Evolutionary conservation across 2,797 vertebrate species (phyloP).

Genomic region (Dendrocincla fuliginosa): DNA sequence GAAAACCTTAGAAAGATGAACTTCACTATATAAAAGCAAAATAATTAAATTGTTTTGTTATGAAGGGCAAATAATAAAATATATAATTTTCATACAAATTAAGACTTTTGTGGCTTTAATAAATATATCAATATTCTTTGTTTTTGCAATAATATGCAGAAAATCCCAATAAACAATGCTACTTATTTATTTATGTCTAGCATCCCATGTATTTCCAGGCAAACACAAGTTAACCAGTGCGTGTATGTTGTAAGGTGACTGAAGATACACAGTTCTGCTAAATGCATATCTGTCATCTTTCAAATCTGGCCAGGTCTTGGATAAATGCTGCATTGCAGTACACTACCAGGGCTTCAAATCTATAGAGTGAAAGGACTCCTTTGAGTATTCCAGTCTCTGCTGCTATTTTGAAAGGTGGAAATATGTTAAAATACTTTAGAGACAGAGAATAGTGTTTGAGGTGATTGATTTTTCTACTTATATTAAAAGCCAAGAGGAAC

Average conservation of each 20-base stretch:
- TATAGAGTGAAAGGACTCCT: background rate
- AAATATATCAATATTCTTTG: background rate
- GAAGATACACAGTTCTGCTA: background rate
- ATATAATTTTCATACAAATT: background rate
- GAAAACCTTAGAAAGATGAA: background rate
- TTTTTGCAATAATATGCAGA: background rate
- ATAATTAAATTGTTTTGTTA: background rate
- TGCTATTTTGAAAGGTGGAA: background rate
- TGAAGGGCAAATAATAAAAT: background rate
- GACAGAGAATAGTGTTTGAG: background rate
- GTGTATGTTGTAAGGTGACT: background rate
- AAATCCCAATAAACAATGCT: fast-evolving
- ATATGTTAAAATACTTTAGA: background rate
- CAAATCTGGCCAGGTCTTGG: background rate
- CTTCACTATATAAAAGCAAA: background rate
- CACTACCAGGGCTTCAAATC: background rate
- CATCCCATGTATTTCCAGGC: background rate
- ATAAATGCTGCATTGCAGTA: conserved; percentile 28
- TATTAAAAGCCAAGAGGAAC: background rate
- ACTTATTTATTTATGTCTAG: background rate
- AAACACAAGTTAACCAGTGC: background rate
- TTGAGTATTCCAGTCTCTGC: background rate
- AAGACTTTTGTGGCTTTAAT: background rate
- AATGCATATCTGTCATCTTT: background rate
- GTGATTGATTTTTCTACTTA: background rate